A percentile compares a stretch with the other conserved stretches of the same genome.
These are phyloP conservation scores for Pseudomyrmex concolor DNA, from an alignment of 1,140 invertebrate species.

Conservation along the genomic window DNA sequence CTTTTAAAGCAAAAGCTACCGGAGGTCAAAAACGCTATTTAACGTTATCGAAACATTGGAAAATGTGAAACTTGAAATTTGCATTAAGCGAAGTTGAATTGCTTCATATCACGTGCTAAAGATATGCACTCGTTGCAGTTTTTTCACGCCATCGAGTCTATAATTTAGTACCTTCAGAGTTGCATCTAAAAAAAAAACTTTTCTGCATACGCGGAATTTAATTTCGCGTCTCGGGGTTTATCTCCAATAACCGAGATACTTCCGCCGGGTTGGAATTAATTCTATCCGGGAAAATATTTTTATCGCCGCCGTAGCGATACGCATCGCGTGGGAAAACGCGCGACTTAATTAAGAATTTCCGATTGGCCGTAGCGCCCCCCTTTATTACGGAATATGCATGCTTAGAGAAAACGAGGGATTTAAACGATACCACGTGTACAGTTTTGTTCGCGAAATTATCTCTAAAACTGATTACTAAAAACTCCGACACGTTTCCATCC, in stretches of 20 bases:
- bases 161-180: neutral
- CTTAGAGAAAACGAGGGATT: constrained; percentile 38
- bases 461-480: neutral
- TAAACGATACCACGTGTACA: constrained; percentile 7
- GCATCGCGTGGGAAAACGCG: constrained; percentile 30
- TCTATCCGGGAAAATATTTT: constrained; percentile 62
- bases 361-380: constrained; percentile 28
- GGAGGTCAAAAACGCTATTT: too few relatives aligned
- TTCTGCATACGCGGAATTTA: constrained; percentile 58
- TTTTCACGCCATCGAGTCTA: constrained; percentile 12
- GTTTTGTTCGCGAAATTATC: constrained; percentile 17
- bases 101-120: neutral
- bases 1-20: too few relatives aligned
- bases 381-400: constrained; percentile 30
- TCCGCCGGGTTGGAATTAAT: constrained; percentile 48
- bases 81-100: neutral
- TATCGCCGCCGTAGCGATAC: constrained; percentile 38
- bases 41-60: neutral
- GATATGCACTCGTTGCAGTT: neutral
- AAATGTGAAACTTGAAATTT: neutral
- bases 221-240: constrained; percentile 62
- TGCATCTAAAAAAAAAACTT: constrained; percentile 50
- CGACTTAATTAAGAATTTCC: constrained; percentile 58
- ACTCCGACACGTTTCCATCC: neutral
- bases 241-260: constrained; percentile 52